phyloP scores from a whole-genome alignment of 2,888 invertebrate genomes.

The Agrotis ipsilon region DNA sequence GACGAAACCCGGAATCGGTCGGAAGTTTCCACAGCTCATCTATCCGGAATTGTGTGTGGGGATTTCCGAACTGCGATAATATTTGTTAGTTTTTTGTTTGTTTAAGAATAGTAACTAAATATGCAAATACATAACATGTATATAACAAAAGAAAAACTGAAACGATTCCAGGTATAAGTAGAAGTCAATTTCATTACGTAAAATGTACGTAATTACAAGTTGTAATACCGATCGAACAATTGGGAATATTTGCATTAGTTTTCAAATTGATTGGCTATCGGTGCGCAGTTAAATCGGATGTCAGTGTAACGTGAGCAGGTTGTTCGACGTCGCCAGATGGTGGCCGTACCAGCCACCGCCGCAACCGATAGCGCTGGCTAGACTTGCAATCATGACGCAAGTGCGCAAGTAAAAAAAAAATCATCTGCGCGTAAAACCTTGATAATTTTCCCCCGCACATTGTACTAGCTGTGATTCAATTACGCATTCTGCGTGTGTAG shows the following conservation, averaged over 20 bases:
- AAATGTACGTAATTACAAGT: too few species aligned
- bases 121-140: too few species aligned
- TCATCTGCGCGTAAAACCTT: conserved; percentile 58
- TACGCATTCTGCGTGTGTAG: conserved; percentile 47
- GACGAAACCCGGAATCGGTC: conserved; percentile 20
- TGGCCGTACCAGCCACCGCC: conserved; percentile 85
- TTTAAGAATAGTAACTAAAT: background rate
- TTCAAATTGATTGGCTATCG: conserved; percentile 47
- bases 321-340: conserved; percentile 78
- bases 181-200: too few species aligned
- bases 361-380: conserved; percentile 71
- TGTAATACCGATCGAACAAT: conserved; percentile 15
- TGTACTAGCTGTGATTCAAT: conserved; percentile 54
- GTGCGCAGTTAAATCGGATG: conserved; percentile 65
- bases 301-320: conserved; percentile 69
- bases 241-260: conserved; percentile 14
- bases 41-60: conserved; percentile 24
- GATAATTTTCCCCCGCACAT: conserved; percentile 51
- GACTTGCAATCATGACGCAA: conserved; percentile 65
- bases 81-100: background rate
- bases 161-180: background rate
- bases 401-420: conserved; percentile 58
- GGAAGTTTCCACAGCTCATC: conserved; percentile 39
- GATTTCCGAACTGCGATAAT: conserved; percentile 27
- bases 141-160: background rate